Conservation (phyloP, 2,113 vertebrate genomes). For the Proterorhinus semilunaris region DNA sequence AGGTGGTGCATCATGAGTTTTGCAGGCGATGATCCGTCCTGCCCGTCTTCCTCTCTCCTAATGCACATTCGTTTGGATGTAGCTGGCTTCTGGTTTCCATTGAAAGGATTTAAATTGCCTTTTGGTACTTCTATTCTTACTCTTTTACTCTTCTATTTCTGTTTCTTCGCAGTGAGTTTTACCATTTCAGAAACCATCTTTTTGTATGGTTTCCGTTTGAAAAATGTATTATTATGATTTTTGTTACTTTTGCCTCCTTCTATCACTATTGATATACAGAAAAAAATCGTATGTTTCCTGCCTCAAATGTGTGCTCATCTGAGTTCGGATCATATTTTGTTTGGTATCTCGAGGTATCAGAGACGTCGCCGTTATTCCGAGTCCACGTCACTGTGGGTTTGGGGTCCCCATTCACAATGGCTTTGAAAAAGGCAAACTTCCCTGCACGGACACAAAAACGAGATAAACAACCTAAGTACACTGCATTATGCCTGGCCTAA, state of each 20-base stretch:
- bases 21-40: no score
- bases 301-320: conserved; percentile 82
- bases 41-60: no score
- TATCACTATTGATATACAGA: conserved; percentile 8
- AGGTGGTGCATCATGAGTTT: no score
- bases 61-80: no score
- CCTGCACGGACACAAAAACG: conserved; percentile 66
- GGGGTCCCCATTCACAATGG: conserved; percentile 81
- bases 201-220: neutral
- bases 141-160: neutral
- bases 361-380: conserved; percentile 69
- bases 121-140: neutral
- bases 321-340: conserved; percentile 56
- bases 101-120: no score
- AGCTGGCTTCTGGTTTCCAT: no score
- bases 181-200: no score
- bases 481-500: neutral
- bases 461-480: neutral
- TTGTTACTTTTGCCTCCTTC: conserved; percentile 5
- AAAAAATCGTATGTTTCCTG: conserved; percentile 27
- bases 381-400: conserved; percentile 77
- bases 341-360: conserved; percentile 77
- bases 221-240: neutral
- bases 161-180: neutral
- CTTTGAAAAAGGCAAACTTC: conserved; percentile 84